These are phyloP conservation scores for Drosophila nasuta DNA, from an alignment of 1,140 invertebrate species.

Conservation along the genomic window DNA sequence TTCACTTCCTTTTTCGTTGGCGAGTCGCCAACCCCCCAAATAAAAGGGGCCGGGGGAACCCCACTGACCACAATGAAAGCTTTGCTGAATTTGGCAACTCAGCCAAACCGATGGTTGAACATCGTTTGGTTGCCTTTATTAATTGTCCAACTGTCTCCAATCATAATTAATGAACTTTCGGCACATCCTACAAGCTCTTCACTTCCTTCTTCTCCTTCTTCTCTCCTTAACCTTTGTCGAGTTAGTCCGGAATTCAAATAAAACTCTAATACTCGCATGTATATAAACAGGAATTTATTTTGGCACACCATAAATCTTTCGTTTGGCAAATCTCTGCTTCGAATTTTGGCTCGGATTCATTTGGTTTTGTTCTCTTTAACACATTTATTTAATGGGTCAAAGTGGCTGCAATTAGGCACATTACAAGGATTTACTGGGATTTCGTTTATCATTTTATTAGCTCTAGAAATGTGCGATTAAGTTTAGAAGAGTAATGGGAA, in stretches of 20 bases:
- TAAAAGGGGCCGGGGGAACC: constrained; percentile 1
- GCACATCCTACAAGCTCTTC: constrained; percentile 60
- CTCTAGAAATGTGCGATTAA: constrained; percentile 3
- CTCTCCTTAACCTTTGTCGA: not conserved
- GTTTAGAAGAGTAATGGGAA: too few relatives aligned
- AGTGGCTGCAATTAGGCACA: constrained; percentile 60
- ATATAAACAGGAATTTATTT: constrained; percentile 70
- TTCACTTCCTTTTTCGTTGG: constrained; percentile 34
- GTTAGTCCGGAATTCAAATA: constrained; percentile 47
- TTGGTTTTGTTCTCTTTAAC: constrained; percentile 26
- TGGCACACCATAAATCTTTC: constrained; percentile 77
- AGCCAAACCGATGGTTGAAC: constrained; percentile 17
- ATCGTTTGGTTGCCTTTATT: constrained; percentile 62
- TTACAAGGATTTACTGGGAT: constrained; percentile 57
- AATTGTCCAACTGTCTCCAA: constrained; percentile 82
- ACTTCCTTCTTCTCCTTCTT: constrained; percentile 14
- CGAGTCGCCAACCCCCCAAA: constrained; percentile 13
- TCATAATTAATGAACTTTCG: constrained; percentile 81
- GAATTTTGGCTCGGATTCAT: not conserved
- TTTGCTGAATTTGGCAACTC: constrained; percentile 30
- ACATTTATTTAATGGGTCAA: constrained; percentile 57
- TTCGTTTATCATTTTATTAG: constrained; percentile 12
- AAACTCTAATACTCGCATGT: constrained; percentile 49
- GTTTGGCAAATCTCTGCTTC: constrained; percentile 63
- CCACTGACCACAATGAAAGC: constrained; percentile 41